Base-by-base conservation (phyloP, 2,888 invertebrate species). In the Acronicta leporina region DNA sequence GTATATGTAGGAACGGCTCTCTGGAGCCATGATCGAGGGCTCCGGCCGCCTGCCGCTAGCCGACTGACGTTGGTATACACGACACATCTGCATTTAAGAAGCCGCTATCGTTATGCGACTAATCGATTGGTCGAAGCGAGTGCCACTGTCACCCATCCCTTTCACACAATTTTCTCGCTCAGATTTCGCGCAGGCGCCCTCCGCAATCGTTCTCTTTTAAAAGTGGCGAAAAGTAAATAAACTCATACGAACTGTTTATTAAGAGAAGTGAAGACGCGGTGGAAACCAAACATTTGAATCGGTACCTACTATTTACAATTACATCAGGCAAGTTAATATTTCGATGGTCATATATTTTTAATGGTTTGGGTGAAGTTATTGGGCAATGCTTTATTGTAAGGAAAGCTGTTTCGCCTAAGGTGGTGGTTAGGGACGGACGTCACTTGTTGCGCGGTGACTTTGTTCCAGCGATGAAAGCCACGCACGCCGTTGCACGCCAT, bases 11-110 rank as follows among this genome's bases (percentile, higher is more conserved):
- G 68, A 75, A 75, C 81, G 85, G 83, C 81, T 72, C 67, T 64
- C 74, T 67, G 81, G 79, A 77, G 82, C 86, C 91, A 90, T 90
- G 87, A 79, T 83, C 89, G 83, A 82, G 79, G 80, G 83, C 84
- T 86, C 87, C 82, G 83, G 84, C 81, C 89, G 90, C 87, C 86
- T 84, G 86, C 89, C 90, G 88, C 84, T 87, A 81, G 85, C 92
- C 92, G 88, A 94, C 94, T 94, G 92, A 92, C 93, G 93, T 89
- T 87, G 86, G 85, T 87, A 87, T 84, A 87, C 91, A 92, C 92
- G 91, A 93, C 94, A 93, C 93, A 94, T 94, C 94, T 94, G 94
- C 94, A 94, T 94, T 94, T 94, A 94, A 94, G 93, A 94, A 94
- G 92, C 90, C 92, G 94, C 92, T 93, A 92, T 94, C 93, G 94